Base-by-base conservation (phyloP, 2,113 vertebrate genomes). In the Gallinago paraguaiae region DNA sequence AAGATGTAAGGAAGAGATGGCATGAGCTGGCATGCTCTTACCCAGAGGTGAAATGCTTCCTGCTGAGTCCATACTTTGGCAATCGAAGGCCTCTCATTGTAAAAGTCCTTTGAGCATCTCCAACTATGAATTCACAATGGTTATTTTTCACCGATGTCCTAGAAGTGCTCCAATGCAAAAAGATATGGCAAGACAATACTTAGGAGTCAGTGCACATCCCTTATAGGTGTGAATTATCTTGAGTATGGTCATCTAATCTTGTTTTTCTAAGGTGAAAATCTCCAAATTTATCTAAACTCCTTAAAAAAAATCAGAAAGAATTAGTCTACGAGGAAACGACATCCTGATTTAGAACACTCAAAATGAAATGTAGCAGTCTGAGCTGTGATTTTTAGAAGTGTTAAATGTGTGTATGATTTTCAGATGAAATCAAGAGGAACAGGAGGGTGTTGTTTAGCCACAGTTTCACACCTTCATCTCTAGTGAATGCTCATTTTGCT, bases 351-450 rank as follows among this genome's bases (percentile, higher is more conserved):
- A 92, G 94, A 96, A 95, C 31, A 5, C 80, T 92, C 30, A 19
- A 41, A 81, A 68, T 11, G 69, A 90, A 85, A 93, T 43, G 63
- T 86, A 91, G 68, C 91, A 90, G 83, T 67, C 64, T 95, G 88
- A 90, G 83, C 80, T 93, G 91, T 84, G 92, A 95, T 96, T 97
- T 95, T 94, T 90, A 65, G 91, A 92, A 91, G 93, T 87, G 94
- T 94, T 89, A 93, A 91, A 86, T 84, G 72, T 86, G 71, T 88
- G 69, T 59, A 86, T 67, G 91, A 83, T 92, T 93, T 97, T 97
- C 59, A 82, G 74, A 90, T 6, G 53, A 95, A 97, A 96, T 61
- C 71, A 93, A 53, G 94, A 89, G 35, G 53, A 93, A 91, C 81
- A 89, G 93, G 86, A 93, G 65, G 89, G 78, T 87, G 93, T 53